These are phyloP conservation scores for Odontocolon sp. DNA, from an alignment of 2,888 invertebrate genomes.

Conservation along the genomic window DNA sequence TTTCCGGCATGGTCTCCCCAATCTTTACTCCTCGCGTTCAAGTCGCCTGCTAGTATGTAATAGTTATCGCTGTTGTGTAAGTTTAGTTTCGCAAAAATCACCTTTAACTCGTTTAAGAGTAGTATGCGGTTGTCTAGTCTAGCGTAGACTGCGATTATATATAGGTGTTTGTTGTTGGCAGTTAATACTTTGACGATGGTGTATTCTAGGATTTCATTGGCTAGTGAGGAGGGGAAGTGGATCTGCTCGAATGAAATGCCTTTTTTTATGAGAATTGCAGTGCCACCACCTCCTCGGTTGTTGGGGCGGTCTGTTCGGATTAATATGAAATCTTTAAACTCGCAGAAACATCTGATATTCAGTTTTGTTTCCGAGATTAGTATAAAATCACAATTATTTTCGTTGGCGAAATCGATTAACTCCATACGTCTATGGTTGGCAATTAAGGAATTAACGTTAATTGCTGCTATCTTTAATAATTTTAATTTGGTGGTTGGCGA, in stretches of 20 bases:
- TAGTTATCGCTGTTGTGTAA: conserved; percentile 12
- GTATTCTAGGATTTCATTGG: not conserved
- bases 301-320: conserved; percentile 10
- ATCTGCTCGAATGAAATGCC: not conserved
- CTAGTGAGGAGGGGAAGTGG: not conserved
- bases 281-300: not conserved
- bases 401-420: not conserved
- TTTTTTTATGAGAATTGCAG: conserved; percentile 18
- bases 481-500: not conserved
- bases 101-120: conserved; percentile 30
- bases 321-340: conserved; percentile 3
- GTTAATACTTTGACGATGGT: not conserved
- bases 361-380: conserved; percentile 19
- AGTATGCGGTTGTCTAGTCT: not conserved
- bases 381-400: not conserved
- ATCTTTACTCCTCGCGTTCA: conserved; percentile 40
- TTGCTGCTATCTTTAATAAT: too few species aligned
- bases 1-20: conserved; percentile 42
- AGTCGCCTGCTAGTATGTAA: conserved; percentile 44
- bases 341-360: not conserved
- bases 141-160: conserved; percentile 45
- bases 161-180: conserved; percentile 14
- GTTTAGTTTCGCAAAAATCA: conserved; percentile 22
- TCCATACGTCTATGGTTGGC: conserved; percentile 12
- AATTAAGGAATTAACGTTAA: conserved; percentile 19